Evolutionary conservation across 2,797 vertebrate genomes (phyloP), one percentile per base, ranked within the genome.

Genomic region (Danio kyathit): DNA sequence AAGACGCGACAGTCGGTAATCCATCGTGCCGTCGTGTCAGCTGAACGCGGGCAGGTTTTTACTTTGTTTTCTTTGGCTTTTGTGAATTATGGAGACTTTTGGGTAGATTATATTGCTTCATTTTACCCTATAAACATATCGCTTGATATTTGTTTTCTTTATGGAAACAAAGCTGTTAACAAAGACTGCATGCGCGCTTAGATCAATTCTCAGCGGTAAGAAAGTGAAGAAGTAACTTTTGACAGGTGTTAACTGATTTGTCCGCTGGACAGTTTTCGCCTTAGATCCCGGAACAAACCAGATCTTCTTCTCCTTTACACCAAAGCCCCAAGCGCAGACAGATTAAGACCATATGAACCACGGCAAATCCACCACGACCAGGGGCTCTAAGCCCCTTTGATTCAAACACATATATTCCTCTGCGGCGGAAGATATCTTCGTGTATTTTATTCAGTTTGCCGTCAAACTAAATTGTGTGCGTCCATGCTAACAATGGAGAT

Each of bases 311-410:
- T 88, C 87, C 83, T 92, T 92, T 90, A 88, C 91, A 93, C 81
- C 86, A 91, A 92, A 92, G 90, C 90, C 91, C 89, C 87, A 88
- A 91, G 90, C 88, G 90, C 92, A 93, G 92, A 91, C 89, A 93
- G 92, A 95, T 96, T 95, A 96, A 93, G 93, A 92, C 91, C 95
- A 94, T 91, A 94, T 91, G 93, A 95, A 93, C 81, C 82, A 74
- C 88, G 89, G 88, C 90, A 95, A 95, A 95, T 94, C 95, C 94
- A 87, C 83, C 83, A 82, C 88, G 89, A 93, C 92, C 91, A 85
- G 88, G 82, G 90, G 88, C 89, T 94, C 89, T 95, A 95, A 96
- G 95, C 94, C 93, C 87, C 87, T 94, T 89, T 94, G 93, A 95
- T 95, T 92, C 90, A 86, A 59, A 82, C 88, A 92, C 93, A 95